phyloP scores from a whole-genome alignment of 1,140 invertebrate genomes.

The Brachionus angularis region DNA sequence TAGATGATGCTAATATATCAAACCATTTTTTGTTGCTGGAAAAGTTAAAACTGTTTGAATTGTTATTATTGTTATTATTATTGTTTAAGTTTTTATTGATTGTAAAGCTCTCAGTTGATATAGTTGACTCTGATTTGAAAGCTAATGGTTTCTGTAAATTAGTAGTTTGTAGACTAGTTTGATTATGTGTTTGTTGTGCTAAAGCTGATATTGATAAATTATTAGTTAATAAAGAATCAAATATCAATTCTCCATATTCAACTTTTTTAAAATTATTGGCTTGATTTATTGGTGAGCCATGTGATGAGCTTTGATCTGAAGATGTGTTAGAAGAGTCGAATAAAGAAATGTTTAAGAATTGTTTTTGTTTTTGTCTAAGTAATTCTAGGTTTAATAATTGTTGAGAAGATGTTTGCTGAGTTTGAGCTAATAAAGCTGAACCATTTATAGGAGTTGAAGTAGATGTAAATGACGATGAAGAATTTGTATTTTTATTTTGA shows the following conservation, averaged over 20 bases:
- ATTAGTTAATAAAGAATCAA: slow-evolving; percentile 11
- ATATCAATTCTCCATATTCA: slow-evolving; percentile 37
- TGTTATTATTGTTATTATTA: slow-evolving; percentile 17
- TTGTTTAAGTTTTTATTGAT: slow-evolving; percentile 14
- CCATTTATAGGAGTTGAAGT: slow-evolving; percentile 27
- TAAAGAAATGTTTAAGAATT: slow-evolving; percentile 15
- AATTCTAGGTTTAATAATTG: background rate
- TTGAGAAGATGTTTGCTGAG: slow-evolving; percentile 1
- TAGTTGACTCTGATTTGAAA: slow-evolving; percentile 21
- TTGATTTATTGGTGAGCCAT: background rate
- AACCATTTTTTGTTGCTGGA: slow-evolving; percentile 25
- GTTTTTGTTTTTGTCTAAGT: slow-evolving; percentile 22
- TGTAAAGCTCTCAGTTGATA: background rate
- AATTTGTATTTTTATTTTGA: background rate
- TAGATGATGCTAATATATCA: slow-evolving; percentile 19
- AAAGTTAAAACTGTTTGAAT: background rate
- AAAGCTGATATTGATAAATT: slow-evolving; percentile 12
- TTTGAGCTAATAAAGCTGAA: too few relatives aligned
- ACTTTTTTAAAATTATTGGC: background rate
- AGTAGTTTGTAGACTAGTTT: background rate
- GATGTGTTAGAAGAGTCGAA: slow-evolving; percentile 21
- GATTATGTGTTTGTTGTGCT: background rate
- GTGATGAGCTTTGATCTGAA: background rate
- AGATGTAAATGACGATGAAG: slow-evolving; percentile 25
- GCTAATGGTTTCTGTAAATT: slow-evolving; percentile 1